These are phyloP conservation scores for Nyctibius grandis DNA, from an alignment of 2,797 vertebrate species.

Conservation along the genomic window DNA sequence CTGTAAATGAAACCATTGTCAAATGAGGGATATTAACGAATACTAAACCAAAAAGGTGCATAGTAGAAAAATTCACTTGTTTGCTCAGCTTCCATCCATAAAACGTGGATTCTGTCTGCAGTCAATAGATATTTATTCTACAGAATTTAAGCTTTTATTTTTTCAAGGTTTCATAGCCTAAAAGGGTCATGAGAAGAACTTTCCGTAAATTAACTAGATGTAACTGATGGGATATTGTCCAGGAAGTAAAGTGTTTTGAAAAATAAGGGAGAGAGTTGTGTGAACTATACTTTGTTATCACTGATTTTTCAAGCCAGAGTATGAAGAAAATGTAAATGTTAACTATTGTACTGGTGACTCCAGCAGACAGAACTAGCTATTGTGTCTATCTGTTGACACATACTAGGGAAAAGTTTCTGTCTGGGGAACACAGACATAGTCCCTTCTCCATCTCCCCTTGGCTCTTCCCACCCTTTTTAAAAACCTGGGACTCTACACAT, in stretches of 20 bases:
- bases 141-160: neutral
- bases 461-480: neutral
- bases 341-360: neutral
- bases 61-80: neutral
- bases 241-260: neutral
- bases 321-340: neutral
- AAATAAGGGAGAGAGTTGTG: neutral
- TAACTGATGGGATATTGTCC: neutral
- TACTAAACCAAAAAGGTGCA: neutral
- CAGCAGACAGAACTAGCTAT: neutral
- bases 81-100: neutral
- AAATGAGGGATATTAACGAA: neutral
- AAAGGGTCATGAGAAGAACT: neutral
- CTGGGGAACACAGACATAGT: neutral
- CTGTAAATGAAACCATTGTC: neutral
- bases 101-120: neutral
- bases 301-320: neutral
- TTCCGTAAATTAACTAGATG: neutral
- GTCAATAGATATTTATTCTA: neutral
- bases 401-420: neutral
- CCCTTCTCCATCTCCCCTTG: neutral
- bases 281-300: neutral
- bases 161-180: neutral
- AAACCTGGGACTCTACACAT: neutral
- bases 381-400: neutral